Conservation (phyloP, 2,113 vertebrate genomes). For the Tachysurus vachellii region DNA sequence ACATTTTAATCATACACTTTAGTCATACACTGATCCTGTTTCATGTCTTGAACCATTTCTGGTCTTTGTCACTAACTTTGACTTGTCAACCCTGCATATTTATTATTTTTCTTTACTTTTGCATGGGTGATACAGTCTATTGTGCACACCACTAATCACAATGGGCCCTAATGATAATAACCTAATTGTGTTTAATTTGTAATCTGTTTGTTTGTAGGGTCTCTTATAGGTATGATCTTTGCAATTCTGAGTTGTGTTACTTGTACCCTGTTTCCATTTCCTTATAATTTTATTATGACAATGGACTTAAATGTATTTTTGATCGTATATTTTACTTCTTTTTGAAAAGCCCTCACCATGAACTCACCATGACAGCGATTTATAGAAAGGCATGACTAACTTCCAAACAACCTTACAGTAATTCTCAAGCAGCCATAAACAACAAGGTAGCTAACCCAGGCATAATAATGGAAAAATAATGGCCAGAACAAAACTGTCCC, state of each 20-base stretch:
- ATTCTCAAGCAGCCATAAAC: constrained; percentile 3
- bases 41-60: background rate
- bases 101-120: background rate
- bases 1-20: background rate
- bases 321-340: too few relatives aligned
- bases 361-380: background rate
- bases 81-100: background rate
- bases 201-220: background rate
- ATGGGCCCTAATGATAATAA: background rate
- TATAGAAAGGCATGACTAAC: background rate
- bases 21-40: background rate
- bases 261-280: background rate
- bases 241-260: background rate
- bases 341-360: background rate
- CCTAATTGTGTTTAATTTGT: background rate
- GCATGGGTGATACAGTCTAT: background rate
- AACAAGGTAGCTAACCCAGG: background rate
- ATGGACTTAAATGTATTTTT: background rate
- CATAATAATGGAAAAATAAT: constrained; percentile 4
- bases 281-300: background rate
- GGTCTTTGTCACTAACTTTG: background rate
- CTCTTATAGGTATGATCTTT: background rate
- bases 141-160: background rate
- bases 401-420: background rate
- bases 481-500: background rate